phyloP scores from a whole-genome alignment of 2,888 invertebrate species.

The Macaria liturata region DNA sequence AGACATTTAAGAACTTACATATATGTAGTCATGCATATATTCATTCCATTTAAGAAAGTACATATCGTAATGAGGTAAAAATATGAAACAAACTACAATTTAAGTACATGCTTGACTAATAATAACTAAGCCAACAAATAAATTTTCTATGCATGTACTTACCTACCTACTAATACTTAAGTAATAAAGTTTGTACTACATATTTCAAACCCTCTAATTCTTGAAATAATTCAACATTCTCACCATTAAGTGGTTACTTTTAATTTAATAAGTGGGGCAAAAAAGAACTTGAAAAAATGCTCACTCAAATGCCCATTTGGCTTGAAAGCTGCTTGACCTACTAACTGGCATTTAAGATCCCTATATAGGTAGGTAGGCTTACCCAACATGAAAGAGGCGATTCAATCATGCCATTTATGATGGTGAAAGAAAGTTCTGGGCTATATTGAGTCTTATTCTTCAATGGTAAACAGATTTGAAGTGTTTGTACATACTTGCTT shows the following conservation, averaged over 20 bases:
- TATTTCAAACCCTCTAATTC: too few species aligned
- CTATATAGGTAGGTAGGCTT: slow-evolving; percentile 47
- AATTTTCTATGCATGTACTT: too few species aligned
- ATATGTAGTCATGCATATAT: too few species aligned
- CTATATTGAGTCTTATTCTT: slow-evolving; percentile 10
- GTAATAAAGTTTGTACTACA: too few species aligned
- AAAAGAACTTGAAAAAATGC: slow-evolving; percentile 7
- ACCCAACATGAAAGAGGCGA: slow-evolving; percentile 41
- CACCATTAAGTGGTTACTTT: background rate
- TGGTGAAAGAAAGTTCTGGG: slow-evolving; percentile 1
- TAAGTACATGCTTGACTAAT: too few species aligned
- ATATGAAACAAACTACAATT: too few species aligned
- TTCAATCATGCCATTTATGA: slow-evolving; percentile 33
- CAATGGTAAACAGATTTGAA: background rate
- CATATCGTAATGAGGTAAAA: too few species aligned
- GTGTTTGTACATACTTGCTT: too few species aligned
- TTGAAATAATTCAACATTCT: background rate
- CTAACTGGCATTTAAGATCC: slow-evolving; percentile 47
- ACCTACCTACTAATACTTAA: too few species aligned
- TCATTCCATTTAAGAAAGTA: too few species aligned
- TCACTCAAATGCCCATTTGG: slow-evolving; percentile 43
- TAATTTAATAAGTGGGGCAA: slow-evolving; percentile 16
- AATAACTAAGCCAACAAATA: too few species aligned
- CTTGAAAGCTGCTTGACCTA: slow-evolving; percentile 57
- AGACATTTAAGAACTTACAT: too few species aligned